Evolutionary conservation across 2,888 invertebrate genomes (phyloP).

Genomic region (Zygogramma bicolorata): DNA sequence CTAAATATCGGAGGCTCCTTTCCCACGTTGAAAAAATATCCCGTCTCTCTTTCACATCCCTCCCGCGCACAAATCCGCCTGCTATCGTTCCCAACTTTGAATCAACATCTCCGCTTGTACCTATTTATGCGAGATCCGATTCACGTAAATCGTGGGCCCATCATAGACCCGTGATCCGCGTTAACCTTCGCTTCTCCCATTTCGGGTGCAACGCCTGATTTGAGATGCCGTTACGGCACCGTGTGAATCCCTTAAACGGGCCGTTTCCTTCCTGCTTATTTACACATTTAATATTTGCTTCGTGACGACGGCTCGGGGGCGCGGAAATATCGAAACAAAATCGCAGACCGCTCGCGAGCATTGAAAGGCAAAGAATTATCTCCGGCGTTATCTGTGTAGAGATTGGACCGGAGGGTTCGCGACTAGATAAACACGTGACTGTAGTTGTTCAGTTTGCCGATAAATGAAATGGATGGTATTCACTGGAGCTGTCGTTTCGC

Average conservation of each 20-base stretch:
- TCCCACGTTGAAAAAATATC: neutral
- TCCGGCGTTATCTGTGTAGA: neutral
- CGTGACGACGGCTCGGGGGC: slow-evolving; percentile 37
- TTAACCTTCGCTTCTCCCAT: slow-evolving; percentile 48
- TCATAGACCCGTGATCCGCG: slow-evolving; percentile 50
- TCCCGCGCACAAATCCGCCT: too few relatives aligned
- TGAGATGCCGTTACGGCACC: slow-evolving; percentile 44
- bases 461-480: neutral
- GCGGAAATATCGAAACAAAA: slow-evolving; percentile 33
- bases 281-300: slow-evolving; percentile 44
- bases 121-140: slow-evolving; percentile 51
- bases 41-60: neutral
- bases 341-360: neutral
- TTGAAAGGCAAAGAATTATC: neutral
- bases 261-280: slow-evolving; percentile 40
- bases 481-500: neutral
- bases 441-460: neutral
- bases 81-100: neutral
- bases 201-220: slow-evolving; percentile 47
- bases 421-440: neutral
- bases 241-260: slow-evolving; percentile 44
- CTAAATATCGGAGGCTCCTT: too few relatives aligned
- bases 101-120: neutral
- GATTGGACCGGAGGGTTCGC: neutral
- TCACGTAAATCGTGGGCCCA: slow-evolving; percentile 52